Base-by-base conservation (phyloP, 2,888 invertebrate species). In the Leptinotarsa tumamoca region DNA sequence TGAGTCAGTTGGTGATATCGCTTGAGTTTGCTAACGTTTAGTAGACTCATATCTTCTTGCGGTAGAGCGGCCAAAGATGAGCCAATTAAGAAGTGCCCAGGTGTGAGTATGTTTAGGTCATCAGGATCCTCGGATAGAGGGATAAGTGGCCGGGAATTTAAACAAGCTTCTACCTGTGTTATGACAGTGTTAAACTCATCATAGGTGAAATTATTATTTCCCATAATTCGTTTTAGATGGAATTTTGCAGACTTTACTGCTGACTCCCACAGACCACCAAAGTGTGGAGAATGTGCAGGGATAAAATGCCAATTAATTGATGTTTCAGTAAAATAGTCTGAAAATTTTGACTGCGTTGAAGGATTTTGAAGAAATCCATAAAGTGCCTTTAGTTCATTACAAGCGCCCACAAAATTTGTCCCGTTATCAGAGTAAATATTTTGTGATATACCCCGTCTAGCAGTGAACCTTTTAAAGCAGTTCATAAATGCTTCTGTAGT, bases 401-500 rank as follows among this genome's bases (percentile, higher is more conserved):
- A 43, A 23, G 71, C 50, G 10, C 73, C 77, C 18, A 71, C 63
- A 23, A 77, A 77, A 68, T 68, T 72, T 33, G 68, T 68, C 33
- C 73, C 72, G 68, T 74, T 75, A 27, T 75, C 75, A 14, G 51
- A 73, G 61, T 75, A 51, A 17, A 75, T 73, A 21, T 77, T 61
- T n/a, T n/a, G 43, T 17, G 18, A 23, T 49, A 43, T 50, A 23
- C 74, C 77, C 17, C 76, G 56, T 52, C 71, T 54, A 13, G 78
- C 66, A 54, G 72, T 74, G 51, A 78, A 78, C 56, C 76, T 51
- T 27, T 75, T 72, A 52, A 77, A 63, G 3, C 52, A 49, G 43
- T 70, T 76, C 33, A 78, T 54, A 51, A 78, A 78, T 13, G 68
- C 13, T 23, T 78, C 74, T 4, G 70, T 77, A 21, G 56, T 77